Percentiles rank a stretch among this genome's conserved stretches.
phyloP scores from a whole-genome alignment of 2,113 vertebrate species.

The Pedetes capensis region DNA sequence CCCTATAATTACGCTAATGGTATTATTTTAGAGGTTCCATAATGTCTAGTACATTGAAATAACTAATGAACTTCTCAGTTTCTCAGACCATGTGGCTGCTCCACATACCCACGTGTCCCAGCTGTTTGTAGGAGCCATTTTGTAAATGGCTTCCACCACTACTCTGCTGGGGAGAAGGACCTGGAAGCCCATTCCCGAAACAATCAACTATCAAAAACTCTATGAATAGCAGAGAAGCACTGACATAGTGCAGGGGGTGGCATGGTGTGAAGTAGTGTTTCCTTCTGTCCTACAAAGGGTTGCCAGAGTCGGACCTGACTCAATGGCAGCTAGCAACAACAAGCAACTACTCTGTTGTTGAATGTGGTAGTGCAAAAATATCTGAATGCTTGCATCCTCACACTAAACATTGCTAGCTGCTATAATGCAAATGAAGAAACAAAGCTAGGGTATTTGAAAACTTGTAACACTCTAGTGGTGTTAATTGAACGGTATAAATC shows the following conservation, averaged over 20 bases:
- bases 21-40: background rate
- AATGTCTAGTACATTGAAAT: background rate
- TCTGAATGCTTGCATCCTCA: background rate
- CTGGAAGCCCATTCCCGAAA: too few relatives aligned
- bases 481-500: background rate
- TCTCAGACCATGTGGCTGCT: background rate
- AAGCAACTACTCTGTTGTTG: background rate
- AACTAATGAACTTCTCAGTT: slow-evolving; percentile 8
- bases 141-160: background rate
- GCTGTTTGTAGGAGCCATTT: background rate
- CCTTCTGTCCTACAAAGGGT: too few relatives aligned
- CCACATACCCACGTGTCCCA: background rate
- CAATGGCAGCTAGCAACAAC: too few relatives aligned
- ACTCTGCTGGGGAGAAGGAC: too few relatives aligned
- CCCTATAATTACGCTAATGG: background rate
- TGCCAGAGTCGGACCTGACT: too few relatives aligned
- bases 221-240: too few relatives aligned
- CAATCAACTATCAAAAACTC: too few relatives aligned
- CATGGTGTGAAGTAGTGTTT: too few relatives aligned
- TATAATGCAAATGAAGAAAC: background rate
- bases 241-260: too few relatives aligned
- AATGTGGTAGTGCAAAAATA: background rate
- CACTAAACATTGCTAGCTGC: background rate
- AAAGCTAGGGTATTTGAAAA: background rate
- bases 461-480: background rate